phyloP scores from a whole-genome alignment of 2,113 vertebrate species.

The Mola mola region DNA sequence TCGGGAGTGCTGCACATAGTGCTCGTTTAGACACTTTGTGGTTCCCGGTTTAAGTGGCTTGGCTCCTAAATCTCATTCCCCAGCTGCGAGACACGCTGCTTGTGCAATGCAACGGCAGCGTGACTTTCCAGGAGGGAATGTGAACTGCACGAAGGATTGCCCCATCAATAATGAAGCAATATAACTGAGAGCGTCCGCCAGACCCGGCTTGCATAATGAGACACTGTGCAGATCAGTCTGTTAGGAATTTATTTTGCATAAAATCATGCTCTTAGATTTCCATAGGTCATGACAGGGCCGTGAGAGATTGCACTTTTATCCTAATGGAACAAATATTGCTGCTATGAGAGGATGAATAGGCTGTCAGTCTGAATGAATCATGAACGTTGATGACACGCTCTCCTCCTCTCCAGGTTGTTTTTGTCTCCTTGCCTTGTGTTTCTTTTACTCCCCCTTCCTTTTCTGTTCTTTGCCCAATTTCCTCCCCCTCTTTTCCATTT shows the following conservation, averaged over 20 bases:
- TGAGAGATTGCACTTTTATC: constrained; percentile 26
- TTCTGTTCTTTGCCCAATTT: neutral
- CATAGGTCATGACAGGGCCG: constrained; percentile 12
- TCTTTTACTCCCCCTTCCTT: neutral
- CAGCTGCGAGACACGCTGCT: constrained; percentile 27
- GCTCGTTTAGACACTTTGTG: constrained; percentile 58
- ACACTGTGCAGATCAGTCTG: neutral
- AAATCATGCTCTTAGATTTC: neutral
- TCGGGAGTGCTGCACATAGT: constrained; percentile 31
- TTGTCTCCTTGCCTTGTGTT: neutral
- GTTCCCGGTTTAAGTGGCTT: constrained; percentile 36
- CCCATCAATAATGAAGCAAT: constrained; percentile 14
- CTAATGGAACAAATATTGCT: constrained; percentile 28
- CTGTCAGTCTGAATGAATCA: constrained; percentile 24
- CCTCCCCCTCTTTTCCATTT: too few relatives aligned
- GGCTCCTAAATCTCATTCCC: constrained; percentile 49
- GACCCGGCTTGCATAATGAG: constrained; percentile 16
- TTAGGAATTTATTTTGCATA: constrained; percentile 25
- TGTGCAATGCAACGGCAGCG: neutral
- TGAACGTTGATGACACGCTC: neutral
- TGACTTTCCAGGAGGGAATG: constrained; percentile 18
- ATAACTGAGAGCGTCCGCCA: constrained; percentile 16
- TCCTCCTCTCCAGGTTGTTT: neutral
- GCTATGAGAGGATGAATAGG: constrained; percentile 9
- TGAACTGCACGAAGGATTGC: constrained; percentile 1